A percentile compares a stretch with the other conserved stretches of the same genome.
These are phyloP conservation scores for Pomatostomus ruficeps DNA, from an alignment of 2,113 vertebrate species.

Conservation along the genomic window DNA sequence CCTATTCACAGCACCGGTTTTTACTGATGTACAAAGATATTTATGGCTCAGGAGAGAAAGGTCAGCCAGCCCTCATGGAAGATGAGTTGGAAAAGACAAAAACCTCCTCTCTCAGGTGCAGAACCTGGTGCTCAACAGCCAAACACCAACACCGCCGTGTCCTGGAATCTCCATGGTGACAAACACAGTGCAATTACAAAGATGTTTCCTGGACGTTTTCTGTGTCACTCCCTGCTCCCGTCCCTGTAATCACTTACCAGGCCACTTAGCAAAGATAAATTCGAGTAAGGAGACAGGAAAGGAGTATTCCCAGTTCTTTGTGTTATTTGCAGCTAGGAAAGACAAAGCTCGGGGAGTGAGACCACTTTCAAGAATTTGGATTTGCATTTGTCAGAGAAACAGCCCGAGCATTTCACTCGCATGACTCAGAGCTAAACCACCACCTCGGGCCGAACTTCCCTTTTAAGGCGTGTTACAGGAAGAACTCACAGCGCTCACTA, in stretches of 20 bases:
- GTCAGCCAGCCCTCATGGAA: not conserved
- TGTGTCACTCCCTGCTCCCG: not conserved
- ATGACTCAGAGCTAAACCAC: conserved; percentile 69
- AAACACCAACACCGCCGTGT: not conserved
- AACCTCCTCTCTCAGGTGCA: not conserved
- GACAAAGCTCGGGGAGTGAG: not conserved
- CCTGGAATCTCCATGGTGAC: not conserved
- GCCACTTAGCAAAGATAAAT: not conserved
- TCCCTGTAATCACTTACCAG: not conserved
- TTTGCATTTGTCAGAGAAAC: not conserved
- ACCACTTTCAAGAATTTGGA: not conserved
- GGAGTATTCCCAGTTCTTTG: not conserved
- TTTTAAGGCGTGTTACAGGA: conserved; percentile 62
- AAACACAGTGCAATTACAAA: not conserved
- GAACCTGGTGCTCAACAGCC: not conserved
- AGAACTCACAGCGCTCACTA: not conserved
- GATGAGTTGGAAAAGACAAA: not conserved
- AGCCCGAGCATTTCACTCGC: conserved; percentile 35
- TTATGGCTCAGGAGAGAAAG: not conserved
- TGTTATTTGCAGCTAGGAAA: conserved; percentile 7
- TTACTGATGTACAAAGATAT: not conserved
- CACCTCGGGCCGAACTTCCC: conserved; percentile 43
- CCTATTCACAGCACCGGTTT: not conserved
- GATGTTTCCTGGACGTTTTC: not conserved
- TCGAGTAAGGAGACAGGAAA: not conserved